Base-by-base conservation (phyloP, 2,113 vertebrate species). In the Chamaetylas fuelleborni region DNA sequence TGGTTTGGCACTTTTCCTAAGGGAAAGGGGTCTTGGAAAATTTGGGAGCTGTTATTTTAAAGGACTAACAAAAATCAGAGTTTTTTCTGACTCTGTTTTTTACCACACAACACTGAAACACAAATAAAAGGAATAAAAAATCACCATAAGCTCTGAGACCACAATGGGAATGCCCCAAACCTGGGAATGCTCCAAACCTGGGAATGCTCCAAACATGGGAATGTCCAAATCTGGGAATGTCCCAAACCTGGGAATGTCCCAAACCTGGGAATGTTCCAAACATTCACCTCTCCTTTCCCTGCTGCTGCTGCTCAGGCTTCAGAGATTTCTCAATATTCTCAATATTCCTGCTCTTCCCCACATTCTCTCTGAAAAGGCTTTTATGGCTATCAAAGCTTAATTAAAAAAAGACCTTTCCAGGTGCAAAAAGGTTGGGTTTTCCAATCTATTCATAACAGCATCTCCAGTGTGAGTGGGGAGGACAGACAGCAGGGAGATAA, bases 81-180 rank as follows among this genome's bases (percentile, higher is more conserved):
- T n/a, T 17, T 90, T 74, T 95, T 67, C 60, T 83, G 90, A 67
- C 58, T 90, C 81, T 92, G 93, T 25, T 34, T 50, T 29, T 51
- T 74, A 83, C 93, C 85, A 61, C 81, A 42, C 28, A 40, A 48
- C 83, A 65, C 45, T 57, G 58, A 83, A 95, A 81, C 53, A 81
- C 33, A 95, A 96, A 93, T 57, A 28, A 83, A 91, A 86, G 74
- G 66, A 74, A 47, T 81, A 76, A 94, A 96, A 95, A 95, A 93
- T 38, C 69, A 93, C 64, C 85, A 82, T 24, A 81, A 36, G 43
- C 85, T 82, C 92, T 74, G 80, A 89, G 85, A 93, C 47, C 67
- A 43, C 2, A 16, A 42, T 42, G 40, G 40, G 40, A 42, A 42
- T 42, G 58, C 70, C 81, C 40, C 40, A 42, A 42, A 42, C 18